A percentile compares a stretch with the other conserved stretches of the same genome.
Evolutionary conservation across 2,797 vertebrate genomes (phyloP).

Genomic region (Melanotaenia pygmaea): DNA sequence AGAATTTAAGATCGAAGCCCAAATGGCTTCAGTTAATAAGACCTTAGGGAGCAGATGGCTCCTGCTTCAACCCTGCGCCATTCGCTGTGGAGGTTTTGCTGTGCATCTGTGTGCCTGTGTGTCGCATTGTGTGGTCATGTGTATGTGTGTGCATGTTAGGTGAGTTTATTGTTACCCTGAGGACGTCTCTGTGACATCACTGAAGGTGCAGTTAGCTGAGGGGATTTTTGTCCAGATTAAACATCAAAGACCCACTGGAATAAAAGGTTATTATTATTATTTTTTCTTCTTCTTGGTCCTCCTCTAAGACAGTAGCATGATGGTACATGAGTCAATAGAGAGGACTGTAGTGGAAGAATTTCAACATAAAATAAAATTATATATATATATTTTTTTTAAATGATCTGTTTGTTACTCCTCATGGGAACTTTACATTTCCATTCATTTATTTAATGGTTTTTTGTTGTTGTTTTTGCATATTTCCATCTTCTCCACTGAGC

Average conservation of each 20-base stretch:
- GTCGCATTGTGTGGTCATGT: constrained; percentile 1
- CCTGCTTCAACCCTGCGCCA: constrained; percentile 34
- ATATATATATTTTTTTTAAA: background rate
- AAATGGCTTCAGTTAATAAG: constrained; percentile 76
- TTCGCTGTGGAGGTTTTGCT: background rate
- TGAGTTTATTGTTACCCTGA: constrained; percentile 53
- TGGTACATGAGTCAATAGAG: constrained; percentile 23
- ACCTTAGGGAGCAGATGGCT: constrained; percentile 59
- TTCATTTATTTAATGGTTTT: background rate
- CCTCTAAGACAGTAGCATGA: constrained; percentile 8
- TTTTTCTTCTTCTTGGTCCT: constrained; percentile 1
- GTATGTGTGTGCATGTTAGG: background rate
- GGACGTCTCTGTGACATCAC: constrained; percentile 32
- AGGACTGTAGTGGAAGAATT: constrained; percentile 19
- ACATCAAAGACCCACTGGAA: constrained; percentile 60
- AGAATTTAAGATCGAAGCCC: constrained; percentile 52
- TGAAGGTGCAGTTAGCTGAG: constrained; percentile 62
- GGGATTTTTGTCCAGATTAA: constrained; percentile 63
- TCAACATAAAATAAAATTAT: constrained; percentile 4
- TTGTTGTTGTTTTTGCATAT: background rate
- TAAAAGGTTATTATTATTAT: constrained; percentile 51
- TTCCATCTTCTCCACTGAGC: background rate
- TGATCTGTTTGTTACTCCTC: background rate
- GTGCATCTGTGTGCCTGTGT: background rate
- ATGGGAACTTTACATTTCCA: background rate